A percentile compares a stretch with the other conserved stretches of the same genome.
These are phyloP conservation scores for Chrosomus eos DNA, from an alignment of 2,797 vertebrate species.

Conservation along the genomic window DNA sequence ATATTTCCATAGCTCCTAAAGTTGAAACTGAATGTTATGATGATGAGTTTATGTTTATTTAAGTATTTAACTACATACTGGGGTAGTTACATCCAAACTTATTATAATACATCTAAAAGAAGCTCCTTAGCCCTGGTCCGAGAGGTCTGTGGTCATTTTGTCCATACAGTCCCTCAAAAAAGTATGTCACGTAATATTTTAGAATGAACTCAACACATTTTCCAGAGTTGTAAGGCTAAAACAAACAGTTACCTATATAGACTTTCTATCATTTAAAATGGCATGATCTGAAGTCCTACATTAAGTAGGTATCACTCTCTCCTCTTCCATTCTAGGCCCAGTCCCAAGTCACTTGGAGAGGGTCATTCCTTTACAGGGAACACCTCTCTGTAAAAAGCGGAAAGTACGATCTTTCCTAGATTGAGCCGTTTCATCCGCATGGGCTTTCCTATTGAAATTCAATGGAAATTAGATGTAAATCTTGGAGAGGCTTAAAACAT, in stretches of 20 bases:
- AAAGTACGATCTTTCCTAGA: neutral
- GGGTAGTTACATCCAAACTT: neutral
- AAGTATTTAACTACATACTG: neutral
- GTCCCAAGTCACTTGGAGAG: neutral
- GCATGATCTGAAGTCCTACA: constrained; percentile 12
- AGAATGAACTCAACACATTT: constrained; percentile 5
- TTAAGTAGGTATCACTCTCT: neutral
- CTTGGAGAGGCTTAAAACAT: neutral
- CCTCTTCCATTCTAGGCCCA: neutral
- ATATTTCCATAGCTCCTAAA: neutral
- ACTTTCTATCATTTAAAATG: neutral
- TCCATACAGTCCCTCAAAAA: constrained; percentile 21
- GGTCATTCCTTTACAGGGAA: neutral
- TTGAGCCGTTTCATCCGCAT: neutral
- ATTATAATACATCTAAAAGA: neutral
- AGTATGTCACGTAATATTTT: neutral
- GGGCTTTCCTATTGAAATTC: neutral
- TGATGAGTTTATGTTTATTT: neutral
- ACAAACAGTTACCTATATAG: neutral
- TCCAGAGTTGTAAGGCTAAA: neutral
- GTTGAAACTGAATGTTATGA: neutral
- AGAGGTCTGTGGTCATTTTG: constrained; percentile 16
- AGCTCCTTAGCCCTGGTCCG: constrained; percentile 32
- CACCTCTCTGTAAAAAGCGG: neutral
- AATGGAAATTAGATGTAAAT: constrained; percentile 33